These are phyloP conservation scores for Drosophila kikkawai DNA, from an alignment of 1,140 invertebrate species.

Conservation along the genomic window DNA sequence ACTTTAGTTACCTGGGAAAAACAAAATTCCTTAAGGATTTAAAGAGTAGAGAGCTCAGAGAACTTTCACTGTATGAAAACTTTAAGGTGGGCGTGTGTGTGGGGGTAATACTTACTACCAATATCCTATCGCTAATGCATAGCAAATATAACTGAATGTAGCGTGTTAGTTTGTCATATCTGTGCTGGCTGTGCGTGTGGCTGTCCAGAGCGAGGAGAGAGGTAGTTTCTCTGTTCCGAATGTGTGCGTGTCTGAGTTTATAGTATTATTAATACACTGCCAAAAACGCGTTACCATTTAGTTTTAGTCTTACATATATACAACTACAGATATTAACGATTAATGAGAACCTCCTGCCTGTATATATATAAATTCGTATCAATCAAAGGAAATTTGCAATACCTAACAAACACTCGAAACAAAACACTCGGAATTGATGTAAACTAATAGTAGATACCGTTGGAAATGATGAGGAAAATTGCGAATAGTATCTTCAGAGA, in stretches of 20 bases:
- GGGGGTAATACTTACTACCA: slow-evolving; percentile 32
- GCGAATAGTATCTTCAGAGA: slow-evolving; percentile 27
- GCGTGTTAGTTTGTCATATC: slow-evolving; percentile 78
- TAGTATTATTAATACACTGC: slow-evolving; percentile 80
- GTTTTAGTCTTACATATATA: slow-evolving; percentile 38
- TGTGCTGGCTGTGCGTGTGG: slow-evolving; percentile 67
- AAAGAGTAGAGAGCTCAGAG: background rate
- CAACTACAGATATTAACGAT: slow-evolving; percentile 43
- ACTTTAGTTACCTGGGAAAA: background rate
- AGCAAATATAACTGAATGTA: slow-evolving; percentile 72
- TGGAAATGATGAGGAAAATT: slow-evolving; percentile 9
- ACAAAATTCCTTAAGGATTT: background rate
- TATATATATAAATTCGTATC: slow-evolving; percentile 36
- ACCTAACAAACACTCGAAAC: slow-evolving; percentile 34
- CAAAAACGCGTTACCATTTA: slow-evolving; percentile 66
- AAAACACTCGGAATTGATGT: slow-evolving; percentile 57
- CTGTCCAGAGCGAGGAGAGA: slow-evolving; percentile 14
- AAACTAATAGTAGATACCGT: slow-evolving; percentile 31
- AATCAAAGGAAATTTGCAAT: slow-evolving; percentile 47
- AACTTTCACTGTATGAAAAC: slow-evolving; percentile 18
- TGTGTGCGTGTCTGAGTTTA: slow-evolving; percentile 51
- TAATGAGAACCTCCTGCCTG: slow-evolving; percentile 39
- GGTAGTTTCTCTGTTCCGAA: slow-evolving; percentile 14
- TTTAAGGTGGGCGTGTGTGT: slow-evolving; percentile 27
- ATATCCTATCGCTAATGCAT: slow-evolving; percentile 69